Percentiles rank a stretch among this genome's conserved stretches.
Evolutionary conservation across 2,113 vertebrate species (phyloP).

Genomic region (Pholis gunnellus): DNA sequence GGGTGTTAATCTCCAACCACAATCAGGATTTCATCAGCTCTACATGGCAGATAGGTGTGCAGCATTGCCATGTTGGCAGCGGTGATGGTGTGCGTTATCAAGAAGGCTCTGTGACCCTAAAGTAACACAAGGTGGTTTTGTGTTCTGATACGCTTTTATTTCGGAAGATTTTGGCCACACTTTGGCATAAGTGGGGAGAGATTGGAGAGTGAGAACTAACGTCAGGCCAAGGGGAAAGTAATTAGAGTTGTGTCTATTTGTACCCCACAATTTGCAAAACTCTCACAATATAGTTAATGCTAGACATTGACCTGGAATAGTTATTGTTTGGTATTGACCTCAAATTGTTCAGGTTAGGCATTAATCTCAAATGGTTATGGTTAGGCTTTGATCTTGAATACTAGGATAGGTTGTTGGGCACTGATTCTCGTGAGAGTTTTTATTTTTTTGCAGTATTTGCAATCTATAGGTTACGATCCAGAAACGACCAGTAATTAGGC

Average conservation of each 20-base stretch:
- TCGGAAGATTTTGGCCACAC: constrained; percentile 12
- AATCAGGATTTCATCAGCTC: constrained; percentile 41
- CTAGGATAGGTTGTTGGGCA: too few relatives aligned
- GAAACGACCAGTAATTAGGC: too few relatives aligned
- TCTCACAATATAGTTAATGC: not conserved
- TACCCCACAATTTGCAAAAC: not conserved
- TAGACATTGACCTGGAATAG: too few relatives aligned
- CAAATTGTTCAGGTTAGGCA: too few relatives aligned
- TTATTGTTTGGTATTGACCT: too few relatives aligned
- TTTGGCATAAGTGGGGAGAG: not conserved
- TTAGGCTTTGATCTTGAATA: too few relatives aligned
- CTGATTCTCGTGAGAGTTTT: too few relatives aligned
- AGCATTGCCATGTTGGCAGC: not conserved
- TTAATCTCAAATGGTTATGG: too few relatives aligned
- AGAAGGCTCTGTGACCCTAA: not conserved
- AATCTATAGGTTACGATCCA: too few relatives aligned
- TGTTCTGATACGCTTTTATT: constrained; percentile 39
- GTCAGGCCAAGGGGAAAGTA: not conserved
- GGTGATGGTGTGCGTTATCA: not conserved
- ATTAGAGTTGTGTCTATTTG: not conserved
- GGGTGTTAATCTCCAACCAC: constrained; percentile 59
- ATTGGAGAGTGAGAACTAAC: not conserved
- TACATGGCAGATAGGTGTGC: not conserved
- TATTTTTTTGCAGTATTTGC: too few relatives aligned
- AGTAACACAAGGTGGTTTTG: not conserved